phyloP scores from a whole-genome alignment of 2,888 invertebrate species.

The Ophion obscuratus region DNA sequence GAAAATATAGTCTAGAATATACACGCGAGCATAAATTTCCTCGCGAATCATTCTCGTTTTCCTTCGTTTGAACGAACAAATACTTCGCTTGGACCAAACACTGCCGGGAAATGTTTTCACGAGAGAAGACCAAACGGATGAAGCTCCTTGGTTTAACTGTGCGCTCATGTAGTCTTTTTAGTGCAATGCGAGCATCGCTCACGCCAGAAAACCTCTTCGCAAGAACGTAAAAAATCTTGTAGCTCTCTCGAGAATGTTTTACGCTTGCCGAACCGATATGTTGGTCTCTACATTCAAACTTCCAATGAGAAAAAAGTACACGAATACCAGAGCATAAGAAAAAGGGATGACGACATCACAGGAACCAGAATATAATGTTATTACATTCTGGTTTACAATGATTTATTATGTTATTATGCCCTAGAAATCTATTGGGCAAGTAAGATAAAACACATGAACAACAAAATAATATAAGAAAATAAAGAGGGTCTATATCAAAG shows the following conservation, averaged over 20 bases:
- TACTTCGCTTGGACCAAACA: background rate
- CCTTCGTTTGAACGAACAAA: constrained; percentile 10
- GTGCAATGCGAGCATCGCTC: constrained; percentile 14
- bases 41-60: constrained; percentile 22
- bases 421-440: no score
- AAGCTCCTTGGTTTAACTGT: background rate
- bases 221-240: constrained; percentile 39
- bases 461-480: no score
- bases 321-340: background rate
- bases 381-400: no score
- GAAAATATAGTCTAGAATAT: background rate
- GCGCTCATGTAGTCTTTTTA: background rate
- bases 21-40: constrained; percentile 7
- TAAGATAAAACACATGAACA: no score
- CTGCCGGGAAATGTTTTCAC: constrained; percentile 26
- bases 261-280: background rate
- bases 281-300: constrained; percentile 16
- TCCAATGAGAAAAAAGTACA: constrained; percentile 1
- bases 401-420: no score
- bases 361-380: no score
- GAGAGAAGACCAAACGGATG: background rate
- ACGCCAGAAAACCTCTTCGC: constrained; percentile 15
- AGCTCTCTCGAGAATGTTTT: constrained; percentile 35
- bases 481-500: no score
- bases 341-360: background rate